Evolutionary conservation across 2,797 vertebrate species (phyloP).

Genomic region (Oreortyx pictus): DNA sequence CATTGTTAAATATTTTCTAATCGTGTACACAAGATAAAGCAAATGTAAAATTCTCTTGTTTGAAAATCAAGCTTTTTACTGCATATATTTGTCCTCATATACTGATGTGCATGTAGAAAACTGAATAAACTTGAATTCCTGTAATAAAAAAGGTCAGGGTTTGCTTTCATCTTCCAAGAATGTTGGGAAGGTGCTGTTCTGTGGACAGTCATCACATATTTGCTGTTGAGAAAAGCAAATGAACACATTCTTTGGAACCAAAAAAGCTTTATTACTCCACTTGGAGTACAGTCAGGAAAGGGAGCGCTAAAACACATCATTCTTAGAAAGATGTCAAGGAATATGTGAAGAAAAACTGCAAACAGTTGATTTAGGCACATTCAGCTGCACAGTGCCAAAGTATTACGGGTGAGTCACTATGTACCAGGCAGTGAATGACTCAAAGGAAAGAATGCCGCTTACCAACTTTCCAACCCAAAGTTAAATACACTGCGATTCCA

Average conservation of each 20-base stretch:
- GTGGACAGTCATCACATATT: not conserved
- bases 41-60: not conserved
- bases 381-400: not conserved
- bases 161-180: not conserved
- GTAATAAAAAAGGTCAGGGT: not conserved
- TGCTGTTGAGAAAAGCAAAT: conserved; percentile 12
- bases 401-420: not conserved
- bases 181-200: not conserved
- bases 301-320: not conserved
- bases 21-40: not conserved
- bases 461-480: conserved; percentile 12
- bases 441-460: not conserved
- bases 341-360: conserved; percentile 6
- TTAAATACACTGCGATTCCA: not conserved
- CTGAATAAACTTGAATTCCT: not conserved
- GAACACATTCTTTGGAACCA: not conserved
- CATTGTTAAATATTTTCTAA: not conserved
- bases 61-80: not conserved
- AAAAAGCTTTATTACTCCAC: conserved; percentile 52
- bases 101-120: not conserved
- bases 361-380: conserved; percentile 1
- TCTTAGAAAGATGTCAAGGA: conserved; percentile 35
- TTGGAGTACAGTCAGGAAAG: conserved; percentile 20
- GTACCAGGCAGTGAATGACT: conserved; percentile 25
- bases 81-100: not conserved